These are phyloP conservation scores for Turnix velox DNA, from an alignment of 2,113 vertebrate genomes.

Conservation along the genomic window DNA sequence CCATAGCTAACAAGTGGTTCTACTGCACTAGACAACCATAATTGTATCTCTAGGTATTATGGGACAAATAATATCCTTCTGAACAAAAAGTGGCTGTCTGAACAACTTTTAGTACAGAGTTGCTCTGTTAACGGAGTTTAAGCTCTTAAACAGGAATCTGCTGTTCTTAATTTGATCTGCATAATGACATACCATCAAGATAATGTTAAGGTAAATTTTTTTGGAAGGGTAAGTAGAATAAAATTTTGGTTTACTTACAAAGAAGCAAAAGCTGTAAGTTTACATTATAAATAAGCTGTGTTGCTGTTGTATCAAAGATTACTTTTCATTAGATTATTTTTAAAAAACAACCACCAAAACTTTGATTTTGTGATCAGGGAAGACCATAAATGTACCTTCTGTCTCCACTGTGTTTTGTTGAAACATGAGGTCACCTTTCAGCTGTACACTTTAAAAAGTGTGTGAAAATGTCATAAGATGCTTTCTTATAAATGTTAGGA, in stretches of 20 bases:
- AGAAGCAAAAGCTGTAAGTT: background rate
- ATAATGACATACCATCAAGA: background rate
- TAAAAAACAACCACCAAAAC: background rate
- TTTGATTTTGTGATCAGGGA: background rate
- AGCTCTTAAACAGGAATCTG: background rate
- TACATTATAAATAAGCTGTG: background rate
- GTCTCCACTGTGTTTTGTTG: background rate
- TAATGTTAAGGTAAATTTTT: background rate
- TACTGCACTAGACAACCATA: background rate
- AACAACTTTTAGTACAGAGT: background rate
- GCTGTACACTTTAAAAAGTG: background rate
- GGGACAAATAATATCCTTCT: background rate
- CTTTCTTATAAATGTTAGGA: background rate
- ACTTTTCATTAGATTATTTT: background rate
- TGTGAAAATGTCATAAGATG: fast-evolving
- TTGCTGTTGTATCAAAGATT: background rate
- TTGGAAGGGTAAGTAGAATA: background rate
- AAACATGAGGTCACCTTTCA: background rate
- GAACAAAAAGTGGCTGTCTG: background rate
- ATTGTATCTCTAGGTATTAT: background rate
- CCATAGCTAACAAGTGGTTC: background rate
- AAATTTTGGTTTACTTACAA: background rate
- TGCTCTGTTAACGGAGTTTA: background rate
- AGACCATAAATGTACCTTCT: background rate
- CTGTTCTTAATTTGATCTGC: background rate